Evolutionary conservation across 1,140 invertebrate species (phyloP), one percentile per base, ranked within the genome.

Genomic region (Procambarus virginalis): DNA sequence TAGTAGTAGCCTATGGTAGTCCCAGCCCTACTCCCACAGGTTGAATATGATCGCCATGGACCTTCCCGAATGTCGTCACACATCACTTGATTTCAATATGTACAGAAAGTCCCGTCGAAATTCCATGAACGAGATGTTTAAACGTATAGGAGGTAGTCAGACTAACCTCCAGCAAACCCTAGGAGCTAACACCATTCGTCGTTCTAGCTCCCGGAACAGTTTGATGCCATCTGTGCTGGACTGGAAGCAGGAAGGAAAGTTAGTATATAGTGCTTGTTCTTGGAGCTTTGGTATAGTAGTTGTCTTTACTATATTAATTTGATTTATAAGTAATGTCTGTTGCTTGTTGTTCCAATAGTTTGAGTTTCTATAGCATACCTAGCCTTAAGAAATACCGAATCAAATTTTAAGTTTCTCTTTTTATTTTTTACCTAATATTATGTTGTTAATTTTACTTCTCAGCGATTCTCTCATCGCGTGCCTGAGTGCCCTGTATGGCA

Each of bases 401-500:
- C 0, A 8, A 55, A 8, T 55, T 10, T 55, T 55, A 55, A 55
- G 12, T 55, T 1, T 55, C 51, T 9, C 51, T 55, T 55, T 55
- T 55, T 8, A 4, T 55, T 55, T 55, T 55, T 55, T 58, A 68
- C 0, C 4, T 14, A 68, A 2, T 68, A 4, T 68, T 68, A 68
- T 58, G 55, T 58, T 17, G 1, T 68, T 14, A 73, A 22, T 73
- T 12, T 10, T 10, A 51, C 2, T 51, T 20, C 60, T 49, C 93
- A 97, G 97, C 82, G 97, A 97, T 93, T 96, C 96, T 82, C 94
- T 98, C 92, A 97, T 97, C 87, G 97, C 97, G 34, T 97, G 97
- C 22, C 95, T 99, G 83, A 98, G 97, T 92, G 98, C 98, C 0
- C 95, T 99, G 4, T 99, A 99, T 93, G 97, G 97, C n/a, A 98